Conservation (phyloP, 2,888 invertebrate species). For the Halictus ligatus region DNA sequence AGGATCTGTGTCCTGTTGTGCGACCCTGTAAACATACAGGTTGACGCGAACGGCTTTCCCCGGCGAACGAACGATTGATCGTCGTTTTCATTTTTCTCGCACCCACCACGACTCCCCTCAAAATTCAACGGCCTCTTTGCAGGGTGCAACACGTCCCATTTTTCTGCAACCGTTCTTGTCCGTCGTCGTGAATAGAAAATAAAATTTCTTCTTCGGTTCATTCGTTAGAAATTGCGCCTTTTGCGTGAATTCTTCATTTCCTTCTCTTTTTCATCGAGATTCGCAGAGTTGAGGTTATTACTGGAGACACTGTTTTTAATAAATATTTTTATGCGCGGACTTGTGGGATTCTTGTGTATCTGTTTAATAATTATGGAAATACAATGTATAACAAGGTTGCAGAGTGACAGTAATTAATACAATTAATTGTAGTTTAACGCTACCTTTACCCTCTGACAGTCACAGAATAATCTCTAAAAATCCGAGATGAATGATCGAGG, state of each 20-base stretch:
- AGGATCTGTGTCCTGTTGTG: constrained; percentile 2
- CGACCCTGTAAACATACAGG: constrained; percentile 6
- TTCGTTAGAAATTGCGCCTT: neutral
- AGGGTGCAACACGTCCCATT: neutral
- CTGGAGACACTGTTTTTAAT: neutral
- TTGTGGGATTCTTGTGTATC: too few relatives aligned
- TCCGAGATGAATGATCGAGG: too few relatives aligned
- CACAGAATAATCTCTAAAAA: too few relatives aligned
- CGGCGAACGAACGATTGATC: neutral
- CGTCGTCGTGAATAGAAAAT: neutral
- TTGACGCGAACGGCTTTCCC: neutral
- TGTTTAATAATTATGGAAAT: neutral
- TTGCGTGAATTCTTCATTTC: neutral
- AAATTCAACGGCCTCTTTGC: neutral
- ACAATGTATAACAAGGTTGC: neutral
- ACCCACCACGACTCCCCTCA: neutral
- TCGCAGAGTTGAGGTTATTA: neutral
- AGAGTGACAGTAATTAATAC: too few relatives aligned
- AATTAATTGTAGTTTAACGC: too few relatives aligned
- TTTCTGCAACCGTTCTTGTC: neutral
- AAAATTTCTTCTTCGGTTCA: too few relatives aligned
- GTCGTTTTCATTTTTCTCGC: neutral
- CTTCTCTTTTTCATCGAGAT: neutral
- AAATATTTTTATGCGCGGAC: neutral
- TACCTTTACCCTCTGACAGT: too few relatives aligned